phyloP scores from a whole-genome alignment of 37 sponge, comb jelly and placozoan genomes.

The Lycopodina hypogea region DNA sequence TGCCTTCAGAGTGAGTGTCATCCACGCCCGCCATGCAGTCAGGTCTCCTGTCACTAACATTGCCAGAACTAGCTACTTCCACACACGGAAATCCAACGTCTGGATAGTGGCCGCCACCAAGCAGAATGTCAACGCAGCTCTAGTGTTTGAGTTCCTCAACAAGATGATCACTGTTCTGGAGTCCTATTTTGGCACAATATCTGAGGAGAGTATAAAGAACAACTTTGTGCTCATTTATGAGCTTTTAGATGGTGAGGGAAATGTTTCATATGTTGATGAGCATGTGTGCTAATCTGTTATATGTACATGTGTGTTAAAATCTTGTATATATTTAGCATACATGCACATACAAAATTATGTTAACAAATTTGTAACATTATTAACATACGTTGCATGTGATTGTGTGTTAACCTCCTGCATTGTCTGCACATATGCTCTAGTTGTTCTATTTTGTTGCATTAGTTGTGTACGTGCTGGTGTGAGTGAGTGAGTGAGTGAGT shows the following conservation, averaged over 20 bases:
- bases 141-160: slow-evolving; percentile 92
- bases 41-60: slow-evolving; percentile 91
- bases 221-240: slow-evolving; percentile 98
- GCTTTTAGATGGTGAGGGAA: slow-evolving; percentile 86
- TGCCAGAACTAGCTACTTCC: slow-evolving; percentile 94
- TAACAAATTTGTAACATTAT: too few species aligned
- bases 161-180: slow-evolving; percentile 71
- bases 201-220: slow-evolving; percentile 92
- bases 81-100: slow-evolving; percentile 64
- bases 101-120: slow-evolving; percentile 91
- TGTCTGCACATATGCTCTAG: too few species aligned
- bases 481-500: too few species aligned
- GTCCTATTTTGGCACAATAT: slow-evolving; percentile 82
- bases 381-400: too few species aligned
- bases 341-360: slow-evolving; percentile 87
- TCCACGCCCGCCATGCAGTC: slow-evolving; percentile 88
- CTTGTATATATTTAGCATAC: slow-evolving; percentile 88
- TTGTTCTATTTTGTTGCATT: too few species aligned
- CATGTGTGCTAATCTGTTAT: neutral
- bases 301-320: too few species aligned
- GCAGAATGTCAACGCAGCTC: slow-evolving; percentile 91
- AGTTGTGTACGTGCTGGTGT: too few species aligned
- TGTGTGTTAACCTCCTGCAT: too few species aligned
- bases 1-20: slow-evolving; percentile 93
- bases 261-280: neutral